phyloP scores from a whole-genome alignment of 2,113 vertebrate species.

The Vulpes vulpes region DNA sequence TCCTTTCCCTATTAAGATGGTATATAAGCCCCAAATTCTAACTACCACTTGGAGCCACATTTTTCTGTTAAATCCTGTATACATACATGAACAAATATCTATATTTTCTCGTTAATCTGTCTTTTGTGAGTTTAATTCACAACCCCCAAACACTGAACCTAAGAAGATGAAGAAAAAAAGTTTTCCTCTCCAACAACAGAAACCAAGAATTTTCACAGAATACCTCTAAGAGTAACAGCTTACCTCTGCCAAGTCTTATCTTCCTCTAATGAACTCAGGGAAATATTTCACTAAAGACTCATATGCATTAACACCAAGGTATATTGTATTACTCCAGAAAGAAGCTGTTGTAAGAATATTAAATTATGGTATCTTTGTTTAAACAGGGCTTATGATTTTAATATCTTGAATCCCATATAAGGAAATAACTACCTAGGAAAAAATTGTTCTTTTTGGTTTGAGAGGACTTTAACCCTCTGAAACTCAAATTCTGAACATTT shows the following conservation, averaged over 20 bases:
- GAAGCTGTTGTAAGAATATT: conserved; percentile 37
- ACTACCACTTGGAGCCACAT: neutral
- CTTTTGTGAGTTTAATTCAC: conserved; percentile 34
- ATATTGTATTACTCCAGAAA: conserved; percentile 36
- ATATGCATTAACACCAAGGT: neutral
- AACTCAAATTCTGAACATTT: neutral
- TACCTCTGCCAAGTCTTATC: conserved; percentile 19
- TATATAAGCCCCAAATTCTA: conserved; percentile 22
- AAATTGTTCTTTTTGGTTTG: conserved; percentile 46
- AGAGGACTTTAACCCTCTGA: neutral
- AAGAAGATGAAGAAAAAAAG: neutral
- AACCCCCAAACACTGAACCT: neutral
- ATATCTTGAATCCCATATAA: conserved; percentile 37
- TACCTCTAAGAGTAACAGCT: neutral
- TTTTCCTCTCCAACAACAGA: conserved; percentile 24
- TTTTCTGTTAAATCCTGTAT: conserved; percentile 31
- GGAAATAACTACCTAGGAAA: conserved; percentile 43
- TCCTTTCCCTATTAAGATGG: neutral
- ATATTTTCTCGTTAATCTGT: conserved; percentile 9
- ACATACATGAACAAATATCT: neutral
- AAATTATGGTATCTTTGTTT: neutral
- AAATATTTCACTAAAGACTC: conserved; percentile 43
- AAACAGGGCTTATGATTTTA: conserved; percentile 42
- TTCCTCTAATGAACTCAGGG: conserved; percentile 34
- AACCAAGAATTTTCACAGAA: neutral